A percentile compares a stretch with the other conserved stretches of the same genome.
Conservation (phyloP, 2,888 invertebrate species). For the Tenthredo notha region DNA sequence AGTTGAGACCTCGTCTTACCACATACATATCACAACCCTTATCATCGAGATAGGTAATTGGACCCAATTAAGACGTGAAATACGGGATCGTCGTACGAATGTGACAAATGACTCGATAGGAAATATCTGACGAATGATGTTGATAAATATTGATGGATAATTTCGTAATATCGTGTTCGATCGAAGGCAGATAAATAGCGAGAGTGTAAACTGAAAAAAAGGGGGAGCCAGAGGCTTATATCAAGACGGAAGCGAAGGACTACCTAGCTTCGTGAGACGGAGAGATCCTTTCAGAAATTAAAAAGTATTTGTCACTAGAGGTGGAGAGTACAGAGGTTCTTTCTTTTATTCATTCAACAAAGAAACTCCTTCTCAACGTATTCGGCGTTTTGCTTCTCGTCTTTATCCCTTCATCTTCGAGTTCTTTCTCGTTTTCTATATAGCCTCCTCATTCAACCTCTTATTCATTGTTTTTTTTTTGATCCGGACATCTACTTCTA, state of each 20-base stretch:
- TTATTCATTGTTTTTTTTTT: conserved; percentile 17
- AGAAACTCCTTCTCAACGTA: conserved; percentile 8
- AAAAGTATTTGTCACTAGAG: conserved; percentile 38
- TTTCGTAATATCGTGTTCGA: not conserved
- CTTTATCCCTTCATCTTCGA: not conserved
- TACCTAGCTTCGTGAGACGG: not conserved
- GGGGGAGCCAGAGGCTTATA: conserved; percentile 1
- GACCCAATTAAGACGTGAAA: not conserved
- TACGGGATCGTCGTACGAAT: not conserved
- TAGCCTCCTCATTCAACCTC: not conserved
- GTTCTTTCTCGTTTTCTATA: not conserved
- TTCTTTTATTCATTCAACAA: conserved; percentile 35
- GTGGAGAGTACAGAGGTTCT: not conserved
- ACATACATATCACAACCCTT: not conserved
- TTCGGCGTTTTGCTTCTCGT: not conserved
- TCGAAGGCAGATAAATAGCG: not conserved
- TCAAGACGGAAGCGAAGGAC: conserved; percentile 18
- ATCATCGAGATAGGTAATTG: not conserved
- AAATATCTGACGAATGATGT: not conserved
- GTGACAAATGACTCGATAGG: not conserved
- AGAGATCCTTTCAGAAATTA: conserved; percentile 38
- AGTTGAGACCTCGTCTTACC: not conserved
- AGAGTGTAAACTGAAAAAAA: not conserved
- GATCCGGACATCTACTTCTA: not conserved
- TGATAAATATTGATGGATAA: not conserved